phyloP scores from a whole-genome alignment of 2,888 invertebrate genomes.

The Calephelis perditalis region DNA sequence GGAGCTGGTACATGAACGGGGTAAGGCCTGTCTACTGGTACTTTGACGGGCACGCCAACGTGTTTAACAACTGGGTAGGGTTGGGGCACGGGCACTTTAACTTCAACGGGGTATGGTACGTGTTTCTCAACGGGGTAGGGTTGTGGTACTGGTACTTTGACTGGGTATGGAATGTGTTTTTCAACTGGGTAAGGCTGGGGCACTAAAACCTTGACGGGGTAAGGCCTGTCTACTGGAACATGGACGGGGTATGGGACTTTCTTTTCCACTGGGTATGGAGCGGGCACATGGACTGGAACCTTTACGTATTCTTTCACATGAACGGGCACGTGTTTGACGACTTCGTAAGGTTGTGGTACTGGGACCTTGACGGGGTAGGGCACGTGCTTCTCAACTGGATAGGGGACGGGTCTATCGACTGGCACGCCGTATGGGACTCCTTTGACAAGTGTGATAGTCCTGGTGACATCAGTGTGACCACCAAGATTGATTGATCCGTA shows the following conservation, averaged over 20 bases:
- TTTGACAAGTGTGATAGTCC: constrained; percentile 82
- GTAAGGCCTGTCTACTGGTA: constrained; percentile 83
- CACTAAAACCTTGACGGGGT: constrained; percentile 87
- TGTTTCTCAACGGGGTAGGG: constrained; percentile 89
- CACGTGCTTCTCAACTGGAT: constrained; percentile 81
- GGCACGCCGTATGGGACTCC: constrained; percentile 82
- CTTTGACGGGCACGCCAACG: constrained; percentile 82
- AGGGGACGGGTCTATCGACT: constrained; percentile 80
- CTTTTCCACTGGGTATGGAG: constrained; percentile 88
- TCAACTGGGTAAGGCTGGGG: constrained; percentile 90
- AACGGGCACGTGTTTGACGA: constrained; percentile 82
- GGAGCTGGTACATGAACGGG: constrained; percentile 82
- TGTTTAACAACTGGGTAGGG: constrained; percentile 84
- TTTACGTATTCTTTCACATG: constrained; percentile 89
- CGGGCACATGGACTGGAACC: constrained; percentile 86
- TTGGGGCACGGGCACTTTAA: constrained; percentile 86
- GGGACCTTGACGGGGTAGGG: constrained; percentile 83
- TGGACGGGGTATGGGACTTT: constrained; percentile 84
- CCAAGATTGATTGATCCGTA: constrained; percentile 40
- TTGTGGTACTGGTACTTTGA: constrained; percentile 85
- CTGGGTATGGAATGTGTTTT: constrained; percentile 85
- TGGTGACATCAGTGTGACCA: constrained; percentile 74
- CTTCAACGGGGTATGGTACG: constrained; percentile 84
- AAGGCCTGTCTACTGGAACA: constrained; percentile 86
- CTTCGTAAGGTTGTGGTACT: constrained; percentile 84